These are phyloP conservation scores for Phalacrocorax carbo DNA, from an alignment of 2,113 vertebrate species.

Conservation along the genomic window DNA sequence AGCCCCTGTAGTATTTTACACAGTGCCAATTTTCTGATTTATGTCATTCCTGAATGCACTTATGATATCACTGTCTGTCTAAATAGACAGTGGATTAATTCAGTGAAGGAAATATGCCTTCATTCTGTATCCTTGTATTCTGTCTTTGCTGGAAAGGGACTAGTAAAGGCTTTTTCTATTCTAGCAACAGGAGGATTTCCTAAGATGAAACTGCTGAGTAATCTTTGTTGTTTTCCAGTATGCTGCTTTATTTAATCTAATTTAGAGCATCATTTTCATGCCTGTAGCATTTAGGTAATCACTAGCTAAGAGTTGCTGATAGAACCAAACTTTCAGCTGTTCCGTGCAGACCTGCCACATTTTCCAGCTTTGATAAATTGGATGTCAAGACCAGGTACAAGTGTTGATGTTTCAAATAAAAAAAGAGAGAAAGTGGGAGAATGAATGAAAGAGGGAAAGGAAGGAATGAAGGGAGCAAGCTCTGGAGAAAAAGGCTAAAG, in stretches of 20 bases:
- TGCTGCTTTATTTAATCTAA: not conserved
- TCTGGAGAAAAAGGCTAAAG: not conserved
- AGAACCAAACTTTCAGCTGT: not conserved
- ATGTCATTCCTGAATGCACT: not conserved
- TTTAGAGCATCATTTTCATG: not conserved
- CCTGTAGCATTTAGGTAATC: not conserved
- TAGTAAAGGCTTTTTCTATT: not conserved
- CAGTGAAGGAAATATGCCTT: not conserved
- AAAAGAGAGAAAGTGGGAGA: not conserved
- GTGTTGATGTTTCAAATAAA: not conserved
- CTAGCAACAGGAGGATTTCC: not conserved
- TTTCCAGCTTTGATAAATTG: not conserved
- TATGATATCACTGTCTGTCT: not conserved
- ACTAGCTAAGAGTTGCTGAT: not conserved
- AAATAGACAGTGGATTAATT: not conserved
- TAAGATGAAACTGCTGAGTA: slow-evolving; percentile 21
- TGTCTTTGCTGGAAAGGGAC: not conserved
- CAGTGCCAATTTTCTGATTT: not conserved
- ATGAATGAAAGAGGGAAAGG: not conserved
- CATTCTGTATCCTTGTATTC: not conserved
- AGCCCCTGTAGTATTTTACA: not conserved
- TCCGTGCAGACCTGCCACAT: not conserved
- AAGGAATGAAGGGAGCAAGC: not conserved
- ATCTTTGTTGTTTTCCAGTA: slow-evolving; percentile 27
- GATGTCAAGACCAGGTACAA: not conserved